phyloP scores from a whole-genome alignment of 1,140 invertebrate genomes.

The Bombus picipes region DNA sequence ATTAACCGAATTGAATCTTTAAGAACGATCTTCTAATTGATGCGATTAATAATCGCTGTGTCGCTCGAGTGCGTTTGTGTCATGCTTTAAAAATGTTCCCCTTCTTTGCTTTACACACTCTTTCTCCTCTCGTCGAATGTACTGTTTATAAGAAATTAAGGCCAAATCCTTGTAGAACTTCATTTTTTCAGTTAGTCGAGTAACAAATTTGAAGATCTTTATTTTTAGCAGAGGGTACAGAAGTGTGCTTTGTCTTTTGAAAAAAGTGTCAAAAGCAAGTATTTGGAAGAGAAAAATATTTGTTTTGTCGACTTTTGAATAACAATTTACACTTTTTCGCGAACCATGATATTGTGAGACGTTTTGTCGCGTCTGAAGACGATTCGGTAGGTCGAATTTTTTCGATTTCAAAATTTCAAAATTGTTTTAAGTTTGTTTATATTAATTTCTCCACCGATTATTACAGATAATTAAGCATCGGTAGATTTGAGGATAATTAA shows the following conservation, averaged over 20 bases:
- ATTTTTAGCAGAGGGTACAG: too few relatives aligned
- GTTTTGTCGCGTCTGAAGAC: too few relatives aligned
- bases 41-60: constrained; percentile 33
- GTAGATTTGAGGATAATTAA: too few relatives aligned
- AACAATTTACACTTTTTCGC: not conserved
- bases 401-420: too few relatives aligned
- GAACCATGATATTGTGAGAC: too few relatives aligned
- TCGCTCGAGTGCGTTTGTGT: not conserved
- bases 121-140: not conserved
- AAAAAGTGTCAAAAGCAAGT: not conserved
- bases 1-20: constrained; percentile 36
- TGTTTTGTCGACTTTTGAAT: not conserved
- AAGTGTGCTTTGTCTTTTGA: not conserved
- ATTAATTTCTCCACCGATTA: too few relatives aligned
- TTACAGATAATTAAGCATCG: too few relatives aligned
- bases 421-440: too few relatives aligned
- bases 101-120: not conserved
- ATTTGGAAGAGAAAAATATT: not conserved
- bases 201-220: not conserved
- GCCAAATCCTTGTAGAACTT: not conserved
- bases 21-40: constrained; percentile 33
- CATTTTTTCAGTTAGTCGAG: not conserved
- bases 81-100: constrained; percentile 15
- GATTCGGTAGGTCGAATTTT: too few relatives aligned
- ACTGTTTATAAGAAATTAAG: not conserved